A percentile compares a stretch with the other conserved stretches of the same genome.
Evolutionary conservation across 2,888 invertebrate species (phyloP).

Genomic region (Eueremaeus valkanovi): DNA sequence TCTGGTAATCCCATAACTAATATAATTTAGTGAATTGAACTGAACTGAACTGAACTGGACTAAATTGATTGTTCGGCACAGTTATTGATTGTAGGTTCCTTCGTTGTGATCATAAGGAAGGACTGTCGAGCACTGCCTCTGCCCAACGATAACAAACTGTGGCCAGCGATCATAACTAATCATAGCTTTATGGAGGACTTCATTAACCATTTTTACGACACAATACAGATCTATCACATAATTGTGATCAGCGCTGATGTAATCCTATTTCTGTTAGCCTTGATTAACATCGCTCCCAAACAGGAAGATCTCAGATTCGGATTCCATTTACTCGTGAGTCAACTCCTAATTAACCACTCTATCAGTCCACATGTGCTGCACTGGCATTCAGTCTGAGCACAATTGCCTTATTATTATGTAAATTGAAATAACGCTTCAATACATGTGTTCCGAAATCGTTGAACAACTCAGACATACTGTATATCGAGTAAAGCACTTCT

Average conservation of each 20-base stretch:
- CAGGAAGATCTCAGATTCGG: constrained; percentile 40
- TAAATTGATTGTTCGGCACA: neutral
- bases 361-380: neutral
- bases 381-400: neutral
- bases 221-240: constrained; percentile 39
- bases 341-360: neutral
- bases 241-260: constrained; percentile 35
- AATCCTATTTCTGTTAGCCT: constrained; percentile 38
- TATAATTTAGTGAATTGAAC: neutral
- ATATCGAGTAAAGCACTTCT: neutral
- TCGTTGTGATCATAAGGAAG: constrained; percentile 34
- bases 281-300: constrained; percentile 39
- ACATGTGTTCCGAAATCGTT: neutral
- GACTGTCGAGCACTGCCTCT: constrained; percentile 35
- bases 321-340: constrained; percentile 39
- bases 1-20: too few species aligned
- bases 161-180: constrained; percentile 32
- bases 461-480: neutral
- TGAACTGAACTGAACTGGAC: neutral
- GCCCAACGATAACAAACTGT: constrained; percentile 26
- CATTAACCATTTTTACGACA: constrained; percentile 38
- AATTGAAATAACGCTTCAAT: neutral
- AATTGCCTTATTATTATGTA: neutral
- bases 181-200: constrained; percentile 33
- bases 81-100: constrained; percentile 37